Evolutionary conservation across 92 coral and sea anemone genomes (phyloP), one percentile per base, ranked within the genome.

Genomic region (Pocillopora meandrina): DNA sequence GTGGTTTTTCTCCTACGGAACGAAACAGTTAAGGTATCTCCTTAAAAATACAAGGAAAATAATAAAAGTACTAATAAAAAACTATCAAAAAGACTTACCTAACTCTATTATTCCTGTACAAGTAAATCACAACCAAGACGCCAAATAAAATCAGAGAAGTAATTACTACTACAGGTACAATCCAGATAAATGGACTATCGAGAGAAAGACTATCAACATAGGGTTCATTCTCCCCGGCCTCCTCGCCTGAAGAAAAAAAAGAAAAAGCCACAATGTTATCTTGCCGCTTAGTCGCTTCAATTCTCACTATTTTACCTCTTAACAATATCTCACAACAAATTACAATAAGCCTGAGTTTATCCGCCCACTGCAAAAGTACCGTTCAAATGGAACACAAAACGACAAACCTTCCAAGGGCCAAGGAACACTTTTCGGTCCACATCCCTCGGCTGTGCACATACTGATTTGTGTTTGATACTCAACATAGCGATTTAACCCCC

Each of bases 401-500:
- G 2, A 58, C 76, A 31, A 3, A 73, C 86, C 86, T 62, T 11
- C n/a, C 18, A 74, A 36, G 19, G 35, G 8, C 73, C n/a, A 73
- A 49, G 86, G 79, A 14, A 11, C 19, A 58, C 86, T 83, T 47
- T n/a, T 63, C 3, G 86, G 86, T 15, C 86, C 86, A 83, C 86
- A 83, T 13, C 86, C 86, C 52, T 61, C 33, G 0, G 79, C 35
- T 8, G 72, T 83, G 61, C 86, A 83, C 80, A 74, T 83, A 26
- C 80, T 73, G 74, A 83, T 83, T 10, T 73, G 63, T 16, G 73
- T 64, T 34, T 73, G 15, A 42, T 83, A 83, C 42, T 73, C 65
- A 12, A 18, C 56, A 61, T 73, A 83, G 36, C 80, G 80, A 23
- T 47, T 64, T 23, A 83, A 55, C 1, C 73, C 74, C 18, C 13